Evolutionary conservation across 2,113 vertebrate genomes (phyloP).

Genomic region (Chrysemys picta): DNA sequence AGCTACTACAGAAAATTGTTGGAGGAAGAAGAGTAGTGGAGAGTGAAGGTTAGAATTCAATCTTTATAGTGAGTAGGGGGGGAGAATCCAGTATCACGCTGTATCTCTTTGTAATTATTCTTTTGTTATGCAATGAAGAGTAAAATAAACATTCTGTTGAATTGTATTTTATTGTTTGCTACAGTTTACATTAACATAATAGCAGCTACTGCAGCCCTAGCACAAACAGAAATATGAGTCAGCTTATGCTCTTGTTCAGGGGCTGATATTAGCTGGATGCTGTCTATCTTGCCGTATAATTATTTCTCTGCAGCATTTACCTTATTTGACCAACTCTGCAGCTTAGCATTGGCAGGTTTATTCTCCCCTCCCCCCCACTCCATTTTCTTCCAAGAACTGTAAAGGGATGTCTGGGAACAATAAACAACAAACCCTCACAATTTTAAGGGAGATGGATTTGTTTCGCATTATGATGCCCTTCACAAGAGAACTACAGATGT

Average conservation of each 20-base stretch:
- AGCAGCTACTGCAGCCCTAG: neutral
- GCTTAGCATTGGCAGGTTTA: neutral
- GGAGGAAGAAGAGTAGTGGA: neutral
- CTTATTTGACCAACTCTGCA: conserved; percentile 54
- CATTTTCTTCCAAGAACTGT: neutral
- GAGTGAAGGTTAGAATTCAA: neutral
- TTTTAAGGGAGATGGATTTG: neutral
- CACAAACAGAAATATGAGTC: conserved; percentile 19
- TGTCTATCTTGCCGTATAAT: neutral
- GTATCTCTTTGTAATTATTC: neutral
- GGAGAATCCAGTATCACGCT: too few species aligned
- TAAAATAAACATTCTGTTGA: rapidly evolving
- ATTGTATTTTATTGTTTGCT: neutral
- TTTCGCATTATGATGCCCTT: neutral
- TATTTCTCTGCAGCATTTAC: conserved; percentile 55
- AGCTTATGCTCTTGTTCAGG: conserved; percentile 15
- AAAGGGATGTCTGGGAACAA: neutral
- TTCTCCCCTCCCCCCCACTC: neutral
- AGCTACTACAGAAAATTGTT: neutral
- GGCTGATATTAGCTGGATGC: rapidly evolving
- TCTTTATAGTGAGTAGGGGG: too few species aligned
- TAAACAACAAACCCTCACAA: rapidly evolving
- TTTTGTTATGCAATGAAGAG: rapidly evolving
- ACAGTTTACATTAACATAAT: neutral
- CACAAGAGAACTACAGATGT: neutral